Percentiles rank a stretch among this genome's conserved stretches.
These are phyloP conservation scores for Patiria miniata DNA, from an alignment of 35 echinoderm and acorn worm species.

Conservation along the genomic window DNA sequence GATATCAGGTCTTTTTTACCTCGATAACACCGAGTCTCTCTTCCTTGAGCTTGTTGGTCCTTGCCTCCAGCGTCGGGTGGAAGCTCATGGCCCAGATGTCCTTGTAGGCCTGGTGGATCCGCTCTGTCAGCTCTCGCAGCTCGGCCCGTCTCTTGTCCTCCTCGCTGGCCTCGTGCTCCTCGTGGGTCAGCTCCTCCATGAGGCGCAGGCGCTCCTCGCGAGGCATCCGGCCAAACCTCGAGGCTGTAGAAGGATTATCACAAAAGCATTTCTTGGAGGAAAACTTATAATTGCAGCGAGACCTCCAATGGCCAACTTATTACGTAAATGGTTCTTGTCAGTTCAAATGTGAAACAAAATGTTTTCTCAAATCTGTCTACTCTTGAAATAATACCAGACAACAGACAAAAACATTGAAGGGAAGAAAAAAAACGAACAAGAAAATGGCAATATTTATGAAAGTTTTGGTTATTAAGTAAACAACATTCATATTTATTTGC, in stretches of 20 bases:
- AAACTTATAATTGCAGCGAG: no score
- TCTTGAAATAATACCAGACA: no score
- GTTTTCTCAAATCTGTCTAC: no score
- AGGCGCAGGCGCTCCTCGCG: slow-evolving; percentile 88
- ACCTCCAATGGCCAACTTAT: background rate
- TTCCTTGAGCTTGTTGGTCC: slow-evolving; percentile 30
- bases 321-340: background rate
- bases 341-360: no score
- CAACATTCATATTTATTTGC: no score
- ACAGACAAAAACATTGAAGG: no score
- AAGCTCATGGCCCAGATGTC: slow-evolving; percentile 90
- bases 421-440: no score
- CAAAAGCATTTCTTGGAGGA: background rate
- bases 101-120: slow-evolving; percentile 79
- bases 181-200: slow-evolving; percentile 84
- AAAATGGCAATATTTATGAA: no score
- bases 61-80: slow-evolving; percentile 52
- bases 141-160: slow-evolving; percentile 86
- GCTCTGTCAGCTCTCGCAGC: slow-evolving; percentile 88
- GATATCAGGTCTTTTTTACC: background rate
- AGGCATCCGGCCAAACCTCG: slow-evolving; percentile 98
- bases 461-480: no score
- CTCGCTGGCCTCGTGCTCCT: slow-evolving; percentile 80
- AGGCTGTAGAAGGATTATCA: slow-evolving; percentile 42
- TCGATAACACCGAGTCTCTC: slow-evolving; percentile 22